These are phyloP conservation scores for Cheilosia urbana DNA, from an alignment of 2,888 invertebrate species.

Conservation along the genomic window DNA sequence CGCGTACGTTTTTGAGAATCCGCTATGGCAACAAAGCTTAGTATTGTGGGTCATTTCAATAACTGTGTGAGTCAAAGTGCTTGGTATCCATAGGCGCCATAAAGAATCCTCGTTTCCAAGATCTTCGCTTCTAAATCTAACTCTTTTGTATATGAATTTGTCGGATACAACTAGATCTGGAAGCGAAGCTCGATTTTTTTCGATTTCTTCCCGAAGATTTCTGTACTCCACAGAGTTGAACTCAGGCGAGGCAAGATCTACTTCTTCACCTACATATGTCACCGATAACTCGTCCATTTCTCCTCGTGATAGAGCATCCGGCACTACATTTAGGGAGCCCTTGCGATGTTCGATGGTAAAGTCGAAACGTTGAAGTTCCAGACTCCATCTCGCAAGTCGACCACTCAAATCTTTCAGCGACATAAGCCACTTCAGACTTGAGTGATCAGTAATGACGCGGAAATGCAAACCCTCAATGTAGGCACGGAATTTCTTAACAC, in stretches of 20 bases:
- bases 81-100: no score
- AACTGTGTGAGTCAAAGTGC: no score
- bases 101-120: neutral
- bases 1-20: neutral
- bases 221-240: constrained; percentile 4
- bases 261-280: neutral
- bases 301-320: constrained; percentile 4
- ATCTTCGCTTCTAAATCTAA: no score
- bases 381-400: constrained; percentile 8
- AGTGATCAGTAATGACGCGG: no score
- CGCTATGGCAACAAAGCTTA: neutral
- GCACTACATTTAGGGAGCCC: constrained; percentile 4
- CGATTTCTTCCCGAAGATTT: neutral
- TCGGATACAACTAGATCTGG: no score
- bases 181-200: neutral
- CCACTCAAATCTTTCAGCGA: no score
- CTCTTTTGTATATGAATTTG: no score
- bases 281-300: neutral
- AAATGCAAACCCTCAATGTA: no score
- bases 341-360: constrained; percentile 1
- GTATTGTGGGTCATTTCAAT: no score
- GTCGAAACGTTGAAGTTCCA: neutral
- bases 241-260: constrained; percentile 1
- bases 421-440: no score
- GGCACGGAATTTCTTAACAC: no score